Evolutionary conservation across 2,888 invertebrate genomes (phyloP).

Genomic region (Eupithecia dodoneata): DNA sequence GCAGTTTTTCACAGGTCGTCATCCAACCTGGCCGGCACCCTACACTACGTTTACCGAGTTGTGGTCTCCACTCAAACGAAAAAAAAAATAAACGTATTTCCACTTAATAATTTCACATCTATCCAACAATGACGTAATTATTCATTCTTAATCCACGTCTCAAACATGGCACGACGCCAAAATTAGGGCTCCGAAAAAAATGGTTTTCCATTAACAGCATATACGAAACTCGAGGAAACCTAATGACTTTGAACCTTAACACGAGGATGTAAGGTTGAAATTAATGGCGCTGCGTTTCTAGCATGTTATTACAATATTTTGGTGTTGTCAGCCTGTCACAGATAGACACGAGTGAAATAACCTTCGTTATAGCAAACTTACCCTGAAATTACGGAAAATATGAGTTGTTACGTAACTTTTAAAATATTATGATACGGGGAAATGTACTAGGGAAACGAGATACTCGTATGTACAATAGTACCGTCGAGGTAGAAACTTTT

Average conservation of each 20-base stretch:
- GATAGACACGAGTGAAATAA: conserved; percentile 1
- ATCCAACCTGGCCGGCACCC: no score
- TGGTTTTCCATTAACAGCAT: conserved; percentile 45
- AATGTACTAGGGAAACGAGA: no score
- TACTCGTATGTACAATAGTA: no score
- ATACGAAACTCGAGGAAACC: conserved; percentile 17
- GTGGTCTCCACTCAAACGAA: no score
- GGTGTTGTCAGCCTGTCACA: conserved; percentile 16
- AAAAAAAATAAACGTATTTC: no score
- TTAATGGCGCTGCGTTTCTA: neutral
- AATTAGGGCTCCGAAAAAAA: conserved; percentile 44
- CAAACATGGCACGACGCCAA: conserved; percentile 45
- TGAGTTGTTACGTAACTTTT: neutral
- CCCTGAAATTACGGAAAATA: conserved; percentile 1
- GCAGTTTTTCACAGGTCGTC: no score
- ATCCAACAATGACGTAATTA: conserved; percentile 4
- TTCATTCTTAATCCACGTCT: conserved; percentile 40
- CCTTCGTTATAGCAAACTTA: conserved; percentile 1
- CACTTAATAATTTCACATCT: conserved; percentile 17
- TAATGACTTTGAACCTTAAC: conserved; percentile 26
- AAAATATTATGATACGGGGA: neutral
- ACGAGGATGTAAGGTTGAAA: conserved; percentile 20
- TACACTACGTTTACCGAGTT: no score
- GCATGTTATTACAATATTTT: conserved; percentile 25
- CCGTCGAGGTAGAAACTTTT: no score